Base-by-base conservation (phyloP, 2,888 invertebrate species). In the Maniola hyperantus region DNA sequence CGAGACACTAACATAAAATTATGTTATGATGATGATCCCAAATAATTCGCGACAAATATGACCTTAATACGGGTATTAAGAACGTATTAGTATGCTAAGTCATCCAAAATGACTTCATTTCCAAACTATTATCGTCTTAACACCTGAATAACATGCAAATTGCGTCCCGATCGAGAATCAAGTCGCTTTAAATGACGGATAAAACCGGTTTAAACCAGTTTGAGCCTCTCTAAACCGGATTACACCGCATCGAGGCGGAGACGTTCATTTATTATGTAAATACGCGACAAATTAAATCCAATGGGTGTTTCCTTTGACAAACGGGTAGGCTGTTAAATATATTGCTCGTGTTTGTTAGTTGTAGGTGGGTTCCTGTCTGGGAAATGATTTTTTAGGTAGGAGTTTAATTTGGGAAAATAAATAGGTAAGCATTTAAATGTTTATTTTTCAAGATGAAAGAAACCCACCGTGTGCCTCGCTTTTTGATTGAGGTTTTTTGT, bases 201-300 rank as follows among this genome's bases (percentile, higher is more conserved):
- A 89, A 90, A 90, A 87, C 83, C 84, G 82, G 85, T 84, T 86
- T 84, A 84, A 87, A 82, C 83, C 80, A 82, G 84, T 77, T 78
- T 83, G 83, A 86, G 81, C 84, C 80, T 83, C 83, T 75, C 78
- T 82, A 84, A 83, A 83, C 81, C 84, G 81, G 86, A 83, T 88
- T 84, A 87, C 84, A 81, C 84, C 83, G 83, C 84, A 84, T 80
- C 87, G 86, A 85, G 84, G 85, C 83, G 81, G 83, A 87, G 87
- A 84, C 87, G 86, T 87, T 91, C 90, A 91, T 91, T 91, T 90
- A 91, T 91, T 91, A 91, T 91, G 91, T 90, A 91, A 91, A 91
- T 91, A 91, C 88, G 82, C 85, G 89, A 91, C 91, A 90, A 91
- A 91, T 91, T 91, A 91, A 91, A 90, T 90, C 91, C 91, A 79